These are phyloP conservation scores for Spodoptera littoralis DNA, from an alignment of 2,888 invertebrate genomes.

Conservation along the genomic window DNA sequence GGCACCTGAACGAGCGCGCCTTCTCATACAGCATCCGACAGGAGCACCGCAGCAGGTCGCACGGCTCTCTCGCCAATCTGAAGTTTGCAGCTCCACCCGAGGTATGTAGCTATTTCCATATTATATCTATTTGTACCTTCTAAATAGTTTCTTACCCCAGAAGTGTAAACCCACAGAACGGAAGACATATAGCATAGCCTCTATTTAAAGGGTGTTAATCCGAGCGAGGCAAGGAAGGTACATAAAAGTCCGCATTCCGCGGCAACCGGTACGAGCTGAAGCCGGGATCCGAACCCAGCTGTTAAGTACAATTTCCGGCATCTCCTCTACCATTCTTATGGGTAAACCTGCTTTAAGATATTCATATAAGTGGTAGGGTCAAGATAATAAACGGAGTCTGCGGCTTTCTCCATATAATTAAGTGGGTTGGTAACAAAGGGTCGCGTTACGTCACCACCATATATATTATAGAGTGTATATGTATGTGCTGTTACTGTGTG, in stretches of 20 bases:
- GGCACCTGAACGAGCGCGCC: slow-evolving; percentile 97
- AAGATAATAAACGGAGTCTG: slow-evolving; percentile 38
- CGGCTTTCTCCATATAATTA: slow-evolving; percentile 48
- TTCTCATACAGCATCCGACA: slow-evolving; percentile 98
- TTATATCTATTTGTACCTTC: neutral
- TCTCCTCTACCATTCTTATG: slow-evolving; percentile 9
- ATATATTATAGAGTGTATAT: slow-evolving; percentile 1
- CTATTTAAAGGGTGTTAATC: slow-evolving; percentile 14
- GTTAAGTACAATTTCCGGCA: slow-evolving; percentile 38
- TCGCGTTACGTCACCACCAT: slow-evolving; percentile 42
- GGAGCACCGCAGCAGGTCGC: slow-evolving; percentile 97
- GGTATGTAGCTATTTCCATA: slow-evolving; percentile 68
- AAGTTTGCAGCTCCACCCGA: slow-evolving; percentile 94
- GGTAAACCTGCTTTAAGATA: slow-evolving; percentile 31
- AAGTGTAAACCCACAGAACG: neutral
- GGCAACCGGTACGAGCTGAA: slow-evolving; percentile 36
- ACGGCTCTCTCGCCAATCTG: slow-evolving; percentile 96
- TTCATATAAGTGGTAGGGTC: slow-evolving; percentile 43
- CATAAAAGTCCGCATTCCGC: slow-evolving; percentile 48
- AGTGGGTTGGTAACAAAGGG: slow-evolving; percentile 48
- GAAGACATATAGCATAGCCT: neutral
- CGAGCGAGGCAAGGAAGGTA: slow-evolving; percentile 43
- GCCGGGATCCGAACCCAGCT: slow-evolving; percentile 27
- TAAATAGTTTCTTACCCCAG: slow-evolving; percentile 6
- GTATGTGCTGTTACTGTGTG: neutral